A percentile compares a stretch with the other conserved stretches of the same genome.
These are phyloP conservation scores for Cacatua alba DNA, from an alignment of 2,113 vertebrate genomes.

Conservation along the genomic window DNA sequence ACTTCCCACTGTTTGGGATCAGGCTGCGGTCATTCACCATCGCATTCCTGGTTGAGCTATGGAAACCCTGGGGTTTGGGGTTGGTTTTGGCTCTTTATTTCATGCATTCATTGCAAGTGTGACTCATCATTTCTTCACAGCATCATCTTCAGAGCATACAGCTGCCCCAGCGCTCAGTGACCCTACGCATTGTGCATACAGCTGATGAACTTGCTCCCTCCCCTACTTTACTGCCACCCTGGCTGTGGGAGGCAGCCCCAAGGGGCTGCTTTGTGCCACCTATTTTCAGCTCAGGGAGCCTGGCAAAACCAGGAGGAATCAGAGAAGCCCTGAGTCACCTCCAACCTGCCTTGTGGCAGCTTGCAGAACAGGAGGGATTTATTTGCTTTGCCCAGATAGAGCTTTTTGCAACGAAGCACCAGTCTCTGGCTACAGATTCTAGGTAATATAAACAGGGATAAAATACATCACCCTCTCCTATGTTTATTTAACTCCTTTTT, in stretches of 20 bases:
- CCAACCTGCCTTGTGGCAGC: not conserved
- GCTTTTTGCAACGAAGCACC: fast-evolving
- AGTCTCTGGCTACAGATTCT: not conserved
- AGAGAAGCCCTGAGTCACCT: not conserved
- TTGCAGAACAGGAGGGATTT: not conserved
- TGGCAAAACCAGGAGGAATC: not conserved
- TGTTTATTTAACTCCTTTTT: not conserved
- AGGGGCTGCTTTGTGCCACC: not conserved
- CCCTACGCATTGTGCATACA: fast-evolving
- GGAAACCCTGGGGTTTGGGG: not conserved
- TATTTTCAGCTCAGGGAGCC: not conserved
- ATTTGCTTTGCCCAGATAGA: not conserved
- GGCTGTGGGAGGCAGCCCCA: not conserved
- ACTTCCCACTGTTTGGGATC: not conserved
- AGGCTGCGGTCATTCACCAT: not conserved
- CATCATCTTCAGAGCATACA: not conserved
- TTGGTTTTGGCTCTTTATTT: not conserved
- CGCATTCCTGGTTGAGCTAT: not conserved
- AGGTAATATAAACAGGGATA: not conserved
- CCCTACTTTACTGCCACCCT: not conserved
- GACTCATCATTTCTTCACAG: not conserved
- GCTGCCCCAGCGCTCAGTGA: not conserved
- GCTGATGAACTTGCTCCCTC: not conserved
- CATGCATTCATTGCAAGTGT: not conserved
- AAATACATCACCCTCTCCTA: fast-evolving